Base-by-base conservation (phyloP, 2,888 invertebrate species). In the Melanostoma scalare region DNA sequence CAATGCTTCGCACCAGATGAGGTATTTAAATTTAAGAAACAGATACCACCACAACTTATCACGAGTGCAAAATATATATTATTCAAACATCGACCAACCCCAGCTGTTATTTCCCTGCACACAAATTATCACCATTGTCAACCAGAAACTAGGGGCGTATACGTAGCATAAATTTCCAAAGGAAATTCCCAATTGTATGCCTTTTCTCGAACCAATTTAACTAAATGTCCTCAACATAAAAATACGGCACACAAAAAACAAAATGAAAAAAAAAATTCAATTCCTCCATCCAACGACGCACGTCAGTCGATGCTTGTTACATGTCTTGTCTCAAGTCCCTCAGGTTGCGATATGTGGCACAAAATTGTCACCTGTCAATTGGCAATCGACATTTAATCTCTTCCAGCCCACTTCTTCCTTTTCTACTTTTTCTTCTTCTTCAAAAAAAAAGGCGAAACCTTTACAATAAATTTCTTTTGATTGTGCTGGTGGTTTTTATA, bases 311-410 rank as follows among this genome's bases (percentile, higher is more conserved):
- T 61, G 35, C 46, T 10, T 46, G 3, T 61, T 20, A 61, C 60
- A 58, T 38, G 42, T 52, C 20, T 52, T 44, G 61, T 38, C 33
- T 20, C 31, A 56, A 69, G 55, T 52, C 69, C 71, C 65, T 65
- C 2, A 10, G 76, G 60, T 53, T 31, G 33, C 58, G 72, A 81
- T 67, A 67, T 68, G 53, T 77, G 63, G 46, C 38, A 61, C 56
- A 68, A 55, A 72, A 67, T 50, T 72, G 72, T 55, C 77, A 77
- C 68, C 69, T 77, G 73, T 35, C 77, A 73, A 73, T 77, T 58
- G 63, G 20, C 73, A 73, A 78, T 73, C 53, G 78, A 53, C 68
- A 48, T 65, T 68, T 42, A 30, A 52, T 42, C 52, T 31, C 38
- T 30, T 56, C 30, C 6, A 38, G 31, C 36, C 20, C 20, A 20